These are phyloP conservation scores for Bilobella aurantiaca DNA, from an alignment of 1,140 invertebrate species.

Conservation along the genomic window DNA sequence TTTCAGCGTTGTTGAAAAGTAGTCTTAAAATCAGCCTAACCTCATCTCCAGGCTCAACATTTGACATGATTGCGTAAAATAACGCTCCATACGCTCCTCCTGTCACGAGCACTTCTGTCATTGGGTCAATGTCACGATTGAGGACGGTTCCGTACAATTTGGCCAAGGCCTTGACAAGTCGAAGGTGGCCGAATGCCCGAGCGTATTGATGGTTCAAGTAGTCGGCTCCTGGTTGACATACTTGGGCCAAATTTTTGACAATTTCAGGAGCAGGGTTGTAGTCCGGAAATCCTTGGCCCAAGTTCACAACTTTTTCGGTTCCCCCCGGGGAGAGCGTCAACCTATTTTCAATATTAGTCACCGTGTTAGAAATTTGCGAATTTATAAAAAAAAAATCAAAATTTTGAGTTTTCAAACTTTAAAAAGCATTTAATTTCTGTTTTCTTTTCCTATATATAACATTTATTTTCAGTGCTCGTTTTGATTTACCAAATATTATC, in stretches of 20 bases:
- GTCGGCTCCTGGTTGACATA: constrained; percentile 22
- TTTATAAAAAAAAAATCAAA: no score
- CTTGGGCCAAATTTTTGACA: constrained; percentile 24
- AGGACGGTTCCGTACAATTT: constrained; percentile 76
- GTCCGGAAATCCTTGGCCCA: constrained; percentile 90
- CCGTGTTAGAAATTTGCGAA: no score
- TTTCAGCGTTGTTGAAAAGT: no score
- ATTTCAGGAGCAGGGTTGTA: constrained; percentile 31
- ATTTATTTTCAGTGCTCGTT: no score
- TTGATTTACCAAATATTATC: constrained; percentile 47
- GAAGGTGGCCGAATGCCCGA: constrained; percentile 76
- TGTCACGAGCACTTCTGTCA: constrained; percentile 76
- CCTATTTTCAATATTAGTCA: no score
- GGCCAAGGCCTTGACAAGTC: constrained; percentile 72
- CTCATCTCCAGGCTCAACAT: constrained; percentile 26
- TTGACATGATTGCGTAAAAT: constrained; percentile 26
- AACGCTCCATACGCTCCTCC: constrained; percentile 73
- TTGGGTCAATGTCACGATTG: constrained; percentile 60
- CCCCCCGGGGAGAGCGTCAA: constrained; percentile 81
- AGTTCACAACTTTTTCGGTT: constrained; percentile 82
- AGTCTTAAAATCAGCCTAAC: constrained; percentile 6
- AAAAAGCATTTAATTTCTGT: no score
- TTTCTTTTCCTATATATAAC: no score
- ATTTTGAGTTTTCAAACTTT: no score
- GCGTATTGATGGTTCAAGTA: constrained; percentile 33